Conservation (phyloP, 1,140 invertebrate genomes). For the Philopotamus ludificatus region DNA sequence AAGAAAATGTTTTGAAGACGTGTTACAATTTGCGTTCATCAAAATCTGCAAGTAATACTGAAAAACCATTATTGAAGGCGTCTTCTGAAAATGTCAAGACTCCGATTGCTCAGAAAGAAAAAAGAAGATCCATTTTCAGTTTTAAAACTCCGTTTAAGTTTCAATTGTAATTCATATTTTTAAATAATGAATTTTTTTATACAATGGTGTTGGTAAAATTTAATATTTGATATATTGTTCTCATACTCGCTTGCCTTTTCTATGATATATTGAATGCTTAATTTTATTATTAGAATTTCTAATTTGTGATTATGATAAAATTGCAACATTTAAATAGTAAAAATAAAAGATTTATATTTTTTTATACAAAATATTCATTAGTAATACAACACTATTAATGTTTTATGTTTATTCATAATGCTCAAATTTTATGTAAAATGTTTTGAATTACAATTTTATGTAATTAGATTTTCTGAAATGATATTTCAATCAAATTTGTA, state of each 20-base stretch:
- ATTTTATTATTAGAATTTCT: not conserved
- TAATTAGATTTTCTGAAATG: too few species aligned
- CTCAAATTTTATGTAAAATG: too few species aligned
- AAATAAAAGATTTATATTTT: too few species aligned
- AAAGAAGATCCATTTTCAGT: conserved; percentile 49
- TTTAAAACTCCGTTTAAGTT: conserved; percentile 57
- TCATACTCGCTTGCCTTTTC: too few species aligned
- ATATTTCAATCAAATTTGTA: too few species aligned
- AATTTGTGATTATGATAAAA: not conserved
- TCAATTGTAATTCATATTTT: conserved; percentile 22
- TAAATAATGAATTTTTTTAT: not conserved
- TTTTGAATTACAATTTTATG: too few species aligned
- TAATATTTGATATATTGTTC: not conserved
- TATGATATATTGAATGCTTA: too few species aligned
- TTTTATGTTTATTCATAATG: too few species aligned
- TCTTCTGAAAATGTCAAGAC: conserved; percentile 35
- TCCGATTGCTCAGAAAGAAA: conserved; percentile 45
- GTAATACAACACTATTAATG: too few species aligned
- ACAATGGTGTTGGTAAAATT: not conserved
- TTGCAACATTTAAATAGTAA: not conserved
- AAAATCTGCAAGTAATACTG: not conserved
- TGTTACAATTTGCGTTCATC: too few species aligned
- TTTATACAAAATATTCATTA: too few species aligned
- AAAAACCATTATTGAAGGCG: not conserved
- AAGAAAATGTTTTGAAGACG: not conserved